Evolutionary conservation across 2,888 invertebrate species (phyloP).

Genomic region (Epinotia nisella): DNA sequence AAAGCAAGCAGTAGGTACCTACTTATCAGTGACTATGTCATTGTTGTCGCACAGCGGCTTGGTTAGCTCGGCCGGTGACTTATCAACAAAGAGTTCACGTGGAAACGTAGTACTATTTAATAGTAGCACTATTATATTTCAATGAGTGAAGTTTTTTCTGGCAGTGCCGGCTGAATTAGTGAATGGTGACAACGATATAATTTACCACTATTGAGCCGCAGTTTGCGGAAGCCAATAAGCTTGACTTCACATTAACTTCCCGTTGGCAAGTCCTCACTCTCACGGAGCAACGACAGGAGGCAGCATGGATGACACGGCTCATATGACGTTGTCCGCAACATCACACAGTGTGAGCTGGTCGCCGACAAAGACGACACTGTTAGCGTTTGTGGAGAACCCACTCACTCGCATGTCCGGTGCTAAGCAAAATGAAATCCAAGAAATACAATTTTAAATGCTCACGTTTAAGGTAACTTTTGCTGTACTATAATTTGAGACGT

Average conservation of each 20-base stretch:
- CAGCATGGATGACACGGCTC: background rate
- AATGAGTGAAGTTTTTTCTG: background rate
- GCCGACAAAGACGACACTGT: conserved; percentile 14
- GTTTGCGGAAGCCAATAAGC: conserved; percentile 36
- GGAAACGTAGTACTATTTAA: background rate
- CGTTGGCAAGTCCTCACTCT: background rate
- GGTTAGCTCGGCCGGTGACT: background rate
- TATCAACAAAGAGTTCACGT: background rate
- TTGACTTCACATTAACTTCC: conserved; percentile 37
- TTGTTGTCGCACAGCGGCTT: background rate
- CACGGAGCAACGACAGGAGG: background rate
- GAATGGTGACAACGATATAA: background rate
- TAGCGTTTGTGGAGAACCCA: background rate
- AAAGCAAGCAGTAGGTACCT: background rate
- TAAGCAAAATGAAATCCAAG: background rate
- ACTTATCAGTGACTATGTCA: background rate
- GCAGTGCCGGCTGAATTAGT: background rate
- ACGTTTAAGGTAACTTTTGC: conserved; percentile 1
- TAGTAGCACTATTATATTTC: background rate
- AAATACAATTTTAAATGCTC: background rate
- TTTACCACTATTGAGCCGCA: background rate
- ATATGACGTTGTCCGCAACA: background rate
- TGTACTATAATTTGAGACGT: background rate
- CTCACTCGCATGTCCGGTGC: conserved; percentile 35
- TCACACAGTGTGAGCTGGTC: background rate